Evolutionary conservation across 1,140 invertebrate species (phyloP).

Genomic region (Aradophagus sp.): DNA sequence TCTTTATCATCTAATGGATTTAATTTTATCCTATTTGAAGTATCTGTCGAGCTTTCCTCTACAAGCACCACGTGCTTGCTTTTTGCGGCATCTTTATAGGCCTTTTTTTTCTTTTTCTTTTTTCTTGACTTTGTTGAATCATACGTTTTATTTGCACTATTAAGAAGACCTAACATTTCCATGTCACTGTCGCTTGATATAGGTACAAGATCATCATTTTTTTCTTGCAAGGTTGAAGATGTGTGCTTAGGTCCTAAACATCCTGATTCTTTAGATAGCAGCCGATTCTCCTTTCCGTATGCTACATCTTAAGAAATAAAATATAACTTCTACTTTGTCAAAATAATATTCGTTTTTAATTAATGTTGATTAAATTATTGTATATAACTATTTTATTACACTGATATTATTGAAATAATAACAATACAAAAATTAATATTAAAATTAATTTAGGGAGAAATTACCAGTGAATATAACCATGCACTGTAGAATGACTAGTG

Average conservation of each 20-base stretch:
- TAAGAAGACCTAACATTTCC: conserved; percentile 66
- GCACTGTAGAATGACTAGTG: no score
- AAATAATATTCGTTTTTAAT: conserved; percentile 3
- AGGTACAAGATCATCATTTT: conserved; percentile 68
- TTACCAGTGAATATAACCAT: no score
- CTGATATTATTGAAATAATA: no score
- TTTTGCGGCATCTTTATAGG: no score
- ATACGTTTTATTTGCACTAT: conserved; percentile 46
- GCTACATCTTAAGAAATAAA: conserved; percentile 70
- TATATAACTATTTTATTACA: conserved; percentile 6
- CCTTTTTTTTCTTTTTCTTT: conserved; percentile 63
- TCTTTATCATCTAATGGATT: no score
- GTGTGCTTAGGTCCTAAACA: conserved; percentile 45
- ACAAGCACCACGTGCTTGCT: no score
- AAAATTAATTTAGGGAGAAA: no score
- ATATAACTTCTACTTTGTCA: conserved; percentile 51
- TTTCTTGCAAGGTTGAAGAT: conserved; percentile 63
- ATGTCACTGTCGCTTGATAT: conserved; percentile 73
- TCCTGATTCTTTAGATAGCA: conserved; percentile 60
- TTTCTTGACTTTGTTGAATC: conserved; percentile 56
- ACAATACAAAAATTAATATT: no score
- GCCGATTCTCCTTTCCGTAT: conserved; percentile 71
- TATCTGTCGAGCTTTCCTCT: no score
- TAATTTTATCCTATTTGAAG: no score
- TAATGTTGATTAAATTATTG: conserved; percentile 1